Evolutionary conservation across 1,140 invertebrate species (phyloP).

Genomic region (Hylaeus anthracinus): DNA sequence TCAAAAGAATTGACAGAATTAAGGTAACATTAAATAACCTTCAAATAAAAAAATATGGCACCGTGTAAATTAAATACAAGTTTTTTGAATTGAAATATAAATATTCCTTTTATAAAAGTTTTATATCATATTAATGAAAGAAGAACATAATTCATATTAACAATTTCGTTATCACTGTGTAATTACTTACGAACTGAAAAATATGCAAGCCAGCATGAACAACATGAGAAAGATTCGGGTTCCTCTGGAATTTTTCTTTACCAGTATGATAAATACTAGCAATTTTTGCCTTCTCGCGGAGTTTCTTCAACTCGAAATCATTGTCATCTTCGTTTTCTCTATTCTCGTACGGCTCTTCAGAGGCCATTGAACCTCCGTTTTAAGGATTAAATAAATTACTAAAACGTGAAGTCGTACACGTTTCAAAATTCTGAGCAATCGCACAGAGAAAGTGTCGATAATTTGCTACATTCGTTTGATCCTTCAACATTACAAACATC

Average conservation of each 20-base stretch:
- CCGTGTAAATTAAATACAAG: too few relatives aligned
- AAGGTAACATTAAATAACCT: too few relatives aligned
- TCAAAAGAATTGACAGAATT: too few relatives aligned
- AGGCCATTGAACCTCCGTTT: conserved; percentile 11
- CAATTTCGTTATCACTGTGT: neutral
- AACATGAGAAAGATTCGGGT: conserved; percentile 67
- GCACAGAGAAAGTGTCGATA: conserved; percentile 2
- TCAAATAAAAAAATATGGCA: too few relatives aligned
- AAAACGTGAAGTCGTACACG: neutral
- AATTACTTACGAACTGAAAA: conserved; percentile 68
- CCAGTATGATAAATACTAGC: conserved; percentile 67
- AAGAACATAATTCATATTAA: neutral
- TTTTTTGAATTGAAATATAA: too few relatives aligned
- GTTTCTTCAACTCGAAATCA: conserved; percentile 59
- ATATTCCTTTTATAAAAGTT: too few relatives aligned
- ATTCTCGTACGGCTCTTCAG: neutral
- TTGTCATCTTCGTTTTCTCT: neutral
- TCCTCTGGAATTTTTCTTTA: conserved; percentile 63
- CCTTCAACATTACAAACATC: neutral
- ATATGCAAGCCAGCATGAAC: conserved; percentile 69
- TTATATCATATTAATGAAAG: too few relatives aligned
- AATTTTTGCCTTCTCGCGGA: conserved; percentile 69
- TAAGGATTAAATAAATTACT: neutral
- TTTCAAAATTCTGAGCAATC: conserved; percentile 17
- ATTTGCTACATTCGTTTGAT: neutral